Conservation (phyloP, 2,113 vertebrate genomes). For the Labeo catla region DNA sequence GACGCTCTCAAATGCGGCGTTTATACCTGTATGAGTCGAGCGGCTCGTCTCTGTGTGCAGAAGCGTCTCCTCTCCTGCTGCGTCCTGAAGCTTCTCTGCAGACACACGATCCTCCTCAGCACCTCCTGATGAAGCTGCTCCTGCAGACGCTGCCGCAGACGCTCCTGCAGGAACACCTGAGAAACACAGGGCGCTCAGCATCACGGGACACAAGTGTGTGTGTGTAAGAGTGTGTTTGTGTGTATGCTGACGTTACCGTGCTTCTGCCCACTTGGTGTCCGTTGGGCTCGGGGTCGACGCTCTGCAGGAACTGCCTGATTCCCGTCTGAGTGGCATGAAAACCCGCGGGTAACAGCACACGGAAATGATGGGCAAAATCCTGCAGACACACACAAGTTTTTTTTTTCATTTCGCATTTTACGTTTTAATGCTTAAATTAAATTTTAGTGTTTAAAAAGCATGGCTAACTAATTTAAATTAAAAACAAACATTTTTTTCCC, state of each 20-base stretch:
- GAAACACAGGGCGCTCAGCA: neutral
- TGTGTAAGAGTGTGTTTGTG: too few species aligned
- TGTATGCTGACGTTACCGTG: slow-evolving; percentile 77
- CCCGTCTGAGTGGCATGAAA: slow-evolving; percentile 79
- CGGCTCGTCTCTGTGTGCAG: slow-evolving; percentile 80
- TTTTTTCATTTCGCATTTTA: too few species aligned
- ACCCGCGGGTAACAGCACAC: slow-evolving; percentile 85
- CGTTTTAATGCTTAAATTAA: too few species aligned
- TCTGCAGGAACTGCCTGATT: slow-evolving; percentile 85
- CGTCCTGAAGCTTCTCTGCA: slow-evolving; percentile 87
- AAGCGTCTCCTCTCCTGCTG: slow-evolving; percentile 85
- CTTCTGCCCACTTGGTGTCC: slow-evolving; percentile 95
- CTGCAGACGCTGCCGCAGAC: slow-evolving; percentile 86
- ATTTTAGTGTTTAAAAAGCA: too few species aligned
- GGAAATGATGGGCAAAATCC: slow-evolving; percentile 94
- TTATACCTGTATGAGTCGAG: slow-evolving; percentile 84
- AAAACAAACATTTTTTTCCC: too few species aligned
- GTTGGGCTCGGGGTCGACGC: slow-evolving; percentile 80
- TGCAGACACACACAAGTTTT: slow-evolving; percentile 55
- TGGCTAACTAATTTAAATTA: too few species aligned
- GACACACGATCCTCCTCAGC: slow-evolving; percentile 81
- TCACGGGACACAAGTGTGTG: too few species aligned
- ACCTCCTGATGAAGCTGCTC: slow-evolving; percentile 89
- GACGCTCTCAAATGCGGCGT: too few species aligned
- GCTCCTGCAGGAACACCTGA: slow-evolving; percentile 92